Evolutionary conservation across 1,140 invertebrate species (phyloP).

Genomic region (Plodia interpunctella): DNA sequence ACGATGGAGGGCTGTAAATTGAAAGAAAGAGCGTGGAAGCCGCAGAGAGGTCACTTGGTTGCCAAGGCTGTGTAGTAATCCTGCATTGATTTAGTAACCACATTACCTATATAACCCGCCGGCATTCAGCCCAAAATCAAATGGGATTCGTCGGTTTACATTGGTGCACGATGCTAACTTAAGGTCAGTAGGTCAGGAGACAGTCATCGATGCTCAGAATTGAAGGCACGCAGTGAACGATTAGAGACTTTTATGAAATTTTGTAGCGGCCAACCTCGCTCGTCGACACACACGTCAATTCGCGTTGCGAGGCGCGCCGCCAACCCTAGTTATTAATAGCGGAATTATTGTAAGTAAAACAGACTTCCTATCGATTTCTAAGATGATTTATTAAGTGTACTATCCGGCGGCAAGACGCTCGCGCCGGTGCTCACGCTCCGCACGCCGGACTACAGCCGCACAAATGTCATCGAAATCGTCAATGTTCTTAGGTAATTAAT

Average conservation of each 20-base stretch:
- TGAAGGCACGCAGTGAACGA: slow-evolving; percentile 33
- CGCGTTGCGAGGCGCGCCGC: slow-evolving; percentile 28
- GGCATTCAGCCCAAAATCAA: background rate
- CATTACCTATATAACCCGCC: background rate
- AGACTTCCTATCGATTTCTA: slow-evolving; percentile 72
- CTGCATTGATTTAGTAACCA: background rate
- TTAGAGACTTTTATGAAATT: slow-evolving; percentile 68
- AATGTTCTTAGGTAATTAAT: slow-evolving; percentile 56
- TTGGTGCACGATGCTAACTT: background rate
- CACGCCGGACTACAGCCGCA: slow-evolving; percentile 31
- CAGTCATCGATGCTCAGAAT: slow-evolving; percentile 18
- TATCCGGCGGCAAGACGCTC: slow-evolving; percentile 29
- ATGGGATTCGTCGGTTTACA: background rate
- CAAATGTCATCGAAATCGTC: slow-evolving; percentile 49
- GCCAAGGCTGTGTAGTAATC: background rate
- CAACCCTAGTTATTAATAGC: slow-evolving; percentile 63
- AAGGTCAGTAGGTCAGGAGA: slow-evolving; percentile 2
- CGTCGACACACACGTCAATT: slow-evolving; percentile 11
- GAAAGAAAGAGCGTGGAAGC: background rate
- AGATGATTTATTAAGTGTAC: slow-evolving; percentile 49
- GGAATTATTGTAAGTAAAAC: slow-evolving; percentile 67
- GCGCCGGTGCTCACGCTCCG: slow-evolving; percentile 15
- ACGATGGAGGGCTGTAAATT: background rate
- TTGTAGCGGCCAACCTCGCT: slow-evolving; percentile 33
- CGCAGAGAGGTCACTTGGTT: background rate